Evolutionary conservation across 2,888 invertebrate species (phyloP), one percentile per base, ranked within the genome.

Genomic region (Sipha maydis): DNA sequence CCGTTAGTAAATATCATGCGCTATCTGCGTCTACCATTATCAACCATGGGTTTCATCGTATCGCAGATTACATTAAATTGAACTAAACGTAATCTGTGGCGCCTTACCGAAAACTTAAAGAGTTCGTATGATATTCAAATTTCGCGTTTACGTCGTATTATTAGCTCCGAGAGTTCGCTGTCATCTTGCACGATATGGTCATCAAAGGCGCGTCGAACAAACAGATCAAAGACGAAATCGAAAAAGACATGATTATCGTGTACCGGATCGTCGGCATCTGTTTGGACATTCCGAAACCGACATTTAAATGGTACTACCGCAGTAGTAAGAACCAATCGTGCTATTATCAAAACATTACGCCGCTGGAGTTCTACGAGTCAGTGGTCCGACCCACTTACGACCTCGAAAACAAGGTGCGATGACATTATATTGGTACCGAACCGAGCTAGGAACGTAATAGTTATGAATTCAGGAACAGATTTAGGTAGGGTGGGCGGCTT

Each of bases 251-350:
- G 93, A 92, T 93, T 0, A 94, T 95, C 91, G 94, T 98, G 34
- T 97, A 95, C 92, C 94, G 96, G 91, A 95, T 98, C 85, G 95
- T 97, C 79, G 95, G 95, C 54, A 97, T 97, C 88, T 97, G 97
- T 91, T 92, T 98, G 90, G 97, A 96, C 92, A 94, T 96, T 48
- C 97, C 98, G 0, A 94, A 95, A 56, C 94, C 95, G 90, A 95
- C 93, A 34, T 96, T 98, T 91, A 95, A 94, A 0, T 97, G 96
- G 94, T 97, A 95, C 92, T 97, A 97, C 92, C 96, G 96, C 91
- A 97, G 96, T 91, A 93, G 93, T 48, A 97, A 97, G 92, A 93
- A 93, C 48, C 93, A 93, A 21, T 96, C 95, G 92, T 94, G 95
- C 90, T 94, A 92, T 21, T 92, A 97, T 79, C 97, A 97, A 0